Evolutionary conservation across 2,113 vertebrate genomes (phyloP), one percentile per base, ranked within the genome.

Genomic region (Fregetta grallaria): DNA sequence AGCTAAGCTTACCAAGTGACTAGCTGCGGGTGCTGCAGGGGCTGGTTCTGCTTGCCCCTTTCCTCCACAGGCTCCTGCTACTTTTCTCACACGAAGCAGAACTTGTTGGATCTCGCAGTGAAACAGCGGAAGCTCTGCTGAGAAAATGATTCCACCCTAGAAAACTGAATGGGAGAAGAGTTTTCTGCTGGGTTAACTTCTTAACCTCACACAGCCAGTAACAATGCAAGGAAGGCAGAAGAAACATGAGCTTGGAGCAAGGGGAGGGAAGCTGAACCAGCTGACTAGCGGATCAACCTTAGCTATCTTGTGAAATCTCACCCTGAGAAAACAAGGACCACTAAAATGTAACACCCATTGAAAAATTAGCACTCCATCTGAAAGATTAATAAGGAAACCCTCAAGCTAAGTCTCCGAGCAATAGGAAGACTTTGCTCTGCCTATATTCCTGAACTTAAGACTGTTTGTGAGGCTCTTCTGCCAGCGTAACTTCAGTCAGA

Each of bases 351-450:
- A 90, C n/a, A 88, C 56, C n/a, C 40, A 44, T 0, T 72, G 80
- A 76, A 82, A 91, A 87, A 68, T 3, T 8, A 92, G 77, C 27
- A 77, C 11, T 47, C 7, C 19, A 6, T 52, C 52, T 78, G 72
- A 91, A 89, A 95, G 50, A 88, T 76, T 91, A 88, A 91, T 44
- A 80, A 87, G 34, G 36, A 95, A 94, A 81, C 21, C 16, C 56
- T 86, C 47, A 40, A 75, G 44, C 32, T 52, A 92, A 71, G 50
- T 18, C n/a, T 83, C 59, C 44, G 25, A 70, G 44, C 27, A 84
- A 63, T 2, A 89, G 5, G 18, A 25, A 67, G 13, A 47, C 38
- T 25, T 40, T 17, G 40, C 12, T 75, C 40, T 34, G 26, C 15
- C 26, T 55, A 1, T 62, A 55, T 42, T 73, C 29, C 55, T 61